These are phyloP conservation scores for Carcinoscorpius rotundicauda DNA, from an alignment of 1,140 invertebrate species.

Conservation along the genomic window DNA sequence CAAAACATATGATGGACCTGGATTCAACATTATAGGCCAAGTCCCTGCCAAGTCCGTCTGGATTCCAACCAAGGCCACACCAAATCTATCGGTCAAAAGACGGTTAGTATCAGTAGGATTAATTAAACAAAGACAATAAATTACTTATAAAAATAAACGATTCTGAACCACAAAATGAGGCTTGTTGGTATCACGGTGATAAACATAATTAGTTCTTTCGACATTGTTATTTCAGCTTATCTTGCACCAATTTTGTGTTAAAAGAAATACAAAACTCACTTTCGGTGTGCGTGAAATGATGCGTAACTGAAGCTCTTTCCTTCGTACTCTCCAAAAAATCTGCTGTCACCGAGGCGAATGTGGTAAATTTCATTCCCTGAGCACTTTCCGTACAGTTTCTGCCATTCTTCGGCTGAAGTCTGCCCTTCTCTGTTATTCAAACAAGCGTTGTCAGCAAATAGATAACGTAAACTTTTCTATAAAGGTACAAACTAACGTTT, in stretches of 20 bases:
- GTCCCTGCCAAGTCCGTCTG: conserved; percentile 79
- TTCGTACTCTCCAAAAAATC: conserved; percentile 96
- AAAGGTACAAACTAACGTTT: too few relatives aligned
- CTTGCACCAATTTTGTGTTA: background rate
- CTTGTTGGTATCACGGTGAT: too few relatives aligned
- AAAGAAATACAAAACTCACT: conserved; percentile 51
- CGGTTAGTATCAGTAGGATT: background rate
- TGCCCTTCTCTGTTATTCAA: conserved; percentile 70
- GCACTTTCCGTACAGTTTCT: conserved; percentile 88
- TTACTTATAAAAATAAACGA: too few relatives aligned
- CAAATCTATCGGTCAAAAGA: conserved; percentile 52
- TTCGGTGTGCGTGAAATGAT: conserved; percentile 94
- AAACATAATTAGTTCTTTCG: too few relatives aligned
- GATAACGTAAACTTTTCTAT: too few relatives aligned
- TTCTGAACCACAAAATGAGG: too few relatives aligned
- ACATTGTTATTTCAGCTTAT: too few relatives aligned
- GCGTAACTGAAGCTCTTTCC: conserved; percentile 98
- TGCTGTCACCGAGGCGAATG: conserved; percentile 82
- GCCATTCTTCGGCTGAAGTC: conserved; percentile 94
- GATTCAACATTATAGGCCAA: conserved; percentile 82
- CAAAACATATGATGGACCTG: conserved; percentile 95
- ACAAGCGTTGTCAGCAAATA: too few relatives aligned
- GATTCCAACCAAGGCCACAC: conserved; percentile 88
- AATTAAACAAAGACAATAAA: background rate
- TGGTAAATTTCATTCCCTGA: conserved; percentile 99